Base-by-base conservation (phyloP, 2,888 invertebrate genomes). In the Tanytarsus gracilentus region DNA sequence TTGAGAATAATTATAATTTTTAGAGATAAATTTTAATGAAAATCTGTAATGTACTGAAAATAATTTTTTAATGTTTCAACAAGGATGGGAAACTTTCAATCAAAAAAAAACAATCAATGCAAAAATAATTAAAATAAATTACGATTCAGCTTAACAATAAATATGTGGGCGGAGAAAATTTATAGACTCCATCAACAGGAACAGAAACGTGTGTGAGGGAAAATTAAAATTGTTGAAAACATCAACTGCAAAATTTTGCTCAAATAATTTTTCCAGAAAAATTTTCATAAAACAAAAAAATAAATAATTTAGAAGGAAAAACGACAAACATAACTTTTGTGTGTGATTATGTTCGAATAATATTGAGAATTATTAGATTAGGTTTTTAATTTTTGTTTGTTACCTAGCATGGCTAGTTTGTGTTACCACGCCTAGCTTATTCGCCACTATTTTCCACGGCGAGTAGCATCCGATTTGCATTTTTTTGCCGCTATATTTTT, bases 371-470 rank as follows among this genome's bases (percentile, higher is more conserved):
- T 50, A 14, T 50, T 44, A 14, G 16, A 21, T 44, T 44, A 18
- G 18, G 8, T 14, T 44, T 21, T 8, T 21, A 14, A 44, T 44
- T 27, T 8, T 27, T 11, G 29, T 58, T 56, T 64, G 64, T 67
- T 68, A 68, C 68, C 68, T 68, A 67, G 67, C 67, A 66, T 69
- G 66, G 66, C 62, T n/a, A n/a, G n/a, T 50, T 56, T 66, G 66
- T 65, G 74, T 76, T 75, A 90, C 91, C 79, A 92, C 90, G 84
- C 91, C 90, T 75, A 91, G 86, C 78, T 90, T 91, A 78, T 88
- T 89, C 76, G 91, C 91, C 76, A 91, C 91, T 78, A 90, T 85
- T 73, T 89, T 86, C 91, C 91, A 92, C 79, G 90, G 91, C 75
- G 87, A 88, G 82, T 87, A 87, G 83, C 86, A 85, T 75, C 83